Base-by-base conservation (phyloP, 1,140 invertebrate genomes). In the Pseudomyrmex sp. region DNA sequence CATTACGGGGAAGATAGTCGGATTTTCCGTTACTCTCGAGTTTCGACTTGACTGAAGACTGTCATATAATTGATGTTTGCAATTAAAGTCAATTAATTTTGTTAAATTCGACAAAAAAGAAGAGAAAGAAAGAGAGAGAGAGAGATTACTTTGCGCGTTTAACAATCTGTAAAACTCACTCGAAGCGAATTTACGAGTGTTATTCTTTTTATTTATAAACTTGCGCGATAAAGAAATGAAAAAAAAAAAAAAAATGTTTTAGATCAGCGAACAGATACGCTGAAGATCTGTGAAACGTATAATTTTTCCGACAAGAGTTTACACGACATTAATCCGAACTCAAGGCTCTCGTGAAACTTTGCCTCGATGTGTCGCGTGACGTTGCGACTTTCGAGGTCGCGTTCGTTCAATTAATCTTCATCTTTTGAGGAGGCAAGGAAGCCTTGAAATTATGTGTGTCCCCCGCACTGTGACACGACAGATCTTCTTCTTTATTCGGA, bases 401-500 rank as follows among this genome's bases (percentile, higher is more conserved):
- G 26, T 35, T 68, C 9, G 18, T 20, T 77, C 84, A 74, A 85
- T 85, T 85, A 85, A 87, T 85, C 84, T 72, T 18, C 12, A 70
- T 85, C 61, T 35, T 35, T 35, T 58, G 35, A 66, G 61, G 70
- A 48, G 82, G 54, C 70, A 66, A 82, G 52, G 46, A 18, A 26
- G 46, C 72, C 68, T 46, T 15, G 15, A 74, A 74, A 44, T 73
- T 20, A 52, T 61, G 35, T 70, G 52, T 61, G 52, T 82, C 26
- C 20, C 20, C 26, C 13, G n/a, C 7, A 35, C 10, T 23, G 7
- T 61, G 15, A 82, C 26, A 35, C 0, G 72, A 80, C 50, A n/a
- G 12, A 23, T 35, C 18, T 1, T 2, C 13, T 15, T 59, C 18
- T 44, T 62, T 62, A 10, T 7, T 52, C 20, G 13, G 8, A 18